Evolutionary conservation across 1,140 invertebrate species (phyloP), one percentile per base, ranked within the genome.

Genomic region (Pseudachorutes palmiensis): DNA sequence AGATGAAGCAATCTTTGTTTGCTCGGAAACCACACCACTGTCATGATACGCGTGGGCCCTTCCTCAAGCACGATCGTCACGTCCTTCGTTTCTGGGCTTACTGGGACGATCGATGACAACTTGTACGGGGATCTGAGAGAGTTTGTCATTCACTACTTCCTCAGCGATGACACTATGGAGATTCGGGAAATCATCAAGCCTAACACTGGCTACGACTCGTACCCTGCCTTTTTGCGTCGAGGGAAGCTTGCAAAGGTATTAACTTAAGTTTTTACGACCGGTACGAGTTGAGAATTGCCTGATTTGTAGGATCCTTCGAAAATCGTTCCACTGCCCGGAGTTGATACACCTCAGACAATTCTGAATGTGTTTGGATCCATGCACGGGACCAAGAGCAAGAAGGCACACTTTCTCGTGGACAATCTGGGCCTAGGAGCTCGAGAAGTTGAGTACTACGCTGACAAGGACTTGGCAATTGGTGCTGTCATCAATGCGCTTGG

Each of bases 141-240:
- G 72, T 77, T 91, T 2, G 85, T 89, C 73, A 79, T 93, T 2
- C 83, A 85, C 77, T 96, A 91, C 77, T 95, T 89, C 78, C 79
- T 96, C 16, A 84, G 87, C 0, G 91, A 97, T 77, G 88, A 93
- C 75, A 94, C 91, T 0, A 86, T 96, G 22, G 91, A 96, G 76
- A 86, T 97, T 2, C 86, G 89, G 70, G 92, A 84, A 80, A 83
- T 84, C 1, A 80, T 88, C 64, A 80, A 82, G 1, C 76, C 82
- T 0, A 88, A 90, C 75, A 84, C 85, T 30, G 87, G 88, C 0
- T 81, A 82, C 29, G 86, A 90, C 76, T 82, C 82, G 2, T 85
- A 86, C 61, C 81, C 83, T 0, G 84, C 88, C 70, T 86, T 93
- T 67, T 78, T 94, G 24, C 86, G 84, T 69, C 82, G 88, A 65